Conservation (phyloP, 1,140 invertebrate species). For the Neoseiulus cucumeris region DNA sequence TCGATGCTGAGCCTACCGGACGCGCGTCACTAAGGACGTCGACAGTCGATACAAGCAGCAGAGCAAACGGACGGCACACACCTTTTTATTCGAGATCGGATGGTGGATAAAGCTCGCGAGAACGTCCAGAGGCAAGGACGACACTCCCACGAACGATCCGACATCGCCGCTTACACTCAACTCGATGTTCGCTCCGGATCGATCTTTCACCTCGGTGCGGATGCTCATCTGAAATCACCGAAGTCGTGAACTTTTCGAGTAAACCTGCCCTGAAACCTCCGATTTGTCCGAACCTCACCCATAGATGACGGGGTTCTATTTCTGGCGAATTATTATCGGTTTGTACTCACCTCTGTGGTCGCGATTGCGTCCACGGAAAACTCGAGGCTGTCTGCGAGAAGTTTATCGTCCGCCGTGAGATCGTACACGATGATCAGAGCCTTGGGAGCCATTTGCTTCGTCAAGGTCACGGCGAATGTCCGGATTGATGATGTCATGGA, state of each 20-base stretch:
- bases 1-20: too few relatives aligned
- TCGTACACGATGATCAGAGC: slow-evolving; percentile 5
- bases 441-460: slow-evolving; percentile 5
- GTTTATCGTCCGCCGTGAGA: background rate
- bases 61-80: too few relatives aligned
- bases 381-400: slow-evolving; percentile 2
- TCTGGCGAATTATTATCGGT: background rate
- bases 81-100: background rate
- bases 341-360: background rate
- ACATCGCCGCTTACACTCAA: background rate
- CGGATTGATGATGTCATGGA: slow-evolving; percentile 1
- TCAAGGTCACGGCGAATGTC: background rate
- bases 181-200: background rate
- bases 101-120: background rate
- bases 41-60: too few relatives aligned
- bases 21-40: too few relatives aligned
- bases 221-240: background rate
- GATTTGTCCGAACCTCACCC: too few relatives aligned
- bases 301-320: too few relatives aligned
- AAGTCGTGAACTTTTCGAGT: too few relatives aligned
- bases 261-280: too few relatives aligned
- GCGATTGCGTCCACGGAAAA: background rate
- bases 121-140: background rate
- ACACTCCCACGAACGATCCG: background rate
- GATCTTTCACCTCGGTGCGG: slow-evolving; percentile 3